Evolutionary conservation across 2,888 invertebrate genomes (phyloP).

Genomic region (Philereme transversata): DNA sequence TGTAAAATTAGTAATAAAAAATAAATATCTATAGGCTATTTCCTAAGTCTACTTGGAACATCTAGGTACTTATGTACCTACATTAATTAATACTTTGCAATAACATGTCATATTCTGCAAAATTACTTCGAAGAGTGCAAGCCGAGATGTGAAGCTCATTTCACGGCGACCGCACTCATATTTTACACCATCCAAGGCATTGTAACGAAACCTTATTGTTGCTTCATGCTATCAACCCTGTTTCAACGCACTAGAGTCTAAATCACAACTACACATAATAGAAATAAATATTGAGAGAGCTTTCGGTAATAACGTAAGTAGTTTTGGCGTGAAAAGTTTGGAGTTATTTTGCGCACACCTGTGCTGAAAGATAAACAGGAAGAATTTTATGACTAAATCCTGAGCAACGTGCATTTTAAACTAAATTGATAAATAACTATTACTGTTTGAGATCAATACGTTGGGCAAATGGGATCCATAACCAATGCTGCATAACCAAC

Average conservation of each 20-base stretch:
- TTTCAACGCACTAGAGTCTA: constrained; percentile 33
- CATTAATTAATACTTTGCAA: constrained; percentile 1
- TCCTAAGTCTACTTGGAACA: background rate
- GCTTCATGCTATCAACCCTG: constrained; percentile 34
- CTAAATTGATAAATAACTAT: too few species aligned
- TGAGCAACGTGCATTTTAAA: too few species aligned
- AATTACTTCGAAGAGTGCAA: constrained; percentile 50
- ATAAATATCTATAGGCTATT: too few species aligned
- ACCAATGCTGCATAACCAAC: too few species aligned
- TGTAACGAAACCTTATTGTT: constrained; percentile 39
- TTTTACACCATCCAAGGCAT: constrained; percentile 70
- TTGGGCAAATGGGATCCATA: too few species aligned
- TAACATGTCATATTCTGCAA: constrained; percentile 27
- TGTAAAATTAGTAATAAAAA: too few species aligned
- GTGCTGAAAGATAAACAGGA: constrained; percentile 1
- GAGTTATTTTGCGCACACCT: constrained; percentile 17
- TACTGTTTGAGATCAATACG: too few species aligned
- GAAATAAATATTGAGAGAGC: constrained; percentile 37
- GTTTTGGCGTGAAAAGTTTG: constrained; percentile 30
- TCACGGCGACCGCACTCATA: constrained; percentile 74
- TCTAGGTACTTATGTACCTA: background rate
- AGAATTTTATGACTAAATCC: background rate
- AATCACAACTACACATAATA: constrained; percentile 23
- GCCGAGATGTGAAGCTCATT: constrained; percentile 68
- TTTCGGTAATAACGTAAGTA: constrained; percentile 29